Evolutionary conservation across 2,797 vertebrate species (phyloP).

Genomic region (Sebastes baramenuke): DNA sequence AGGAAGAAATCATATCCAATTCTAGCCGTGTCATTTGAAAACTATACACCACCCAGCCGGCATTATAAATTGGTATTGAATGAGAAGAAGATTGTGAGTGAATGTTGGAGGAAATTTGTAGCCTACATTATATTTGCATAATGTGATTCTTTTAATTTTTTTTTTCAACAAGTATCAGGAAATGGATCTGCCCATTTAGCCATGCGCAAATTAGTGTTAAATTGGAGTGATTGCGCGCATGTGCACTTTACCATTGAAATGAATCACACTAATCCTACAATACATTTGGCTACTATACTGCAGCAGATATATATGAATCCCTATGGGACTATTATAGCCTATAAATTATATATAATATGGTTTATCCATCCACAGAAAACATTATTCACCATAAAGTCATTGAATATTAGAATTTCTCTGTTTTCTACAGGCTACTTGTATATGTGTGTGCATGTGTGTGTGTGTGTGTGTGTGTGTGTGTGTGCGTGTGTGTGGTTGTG

Average conservation of each 20-base stretch:
- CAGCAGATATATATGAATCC: constrained; percentile 13
- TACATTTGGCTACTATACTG: background rate
- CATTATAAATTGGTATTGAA: constrained; percentile 44
- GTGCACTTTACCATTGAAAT: constrained; percentile 19
- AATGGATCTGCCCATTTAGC: constrained; percentile 64
- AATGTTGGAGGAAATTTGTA: constrained; percentile 44
- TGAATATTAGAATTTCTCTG: background rate
- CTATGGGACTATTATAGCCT: background rate
- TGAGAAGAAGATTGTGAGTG: background rate
- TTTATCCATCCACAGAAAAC: background rate
- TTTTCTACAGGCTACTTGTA: background rate
- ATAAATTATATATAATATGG: background rate
- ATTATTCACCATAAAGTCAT: background rate
- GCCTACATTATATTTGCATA: constrained; percentile 59
- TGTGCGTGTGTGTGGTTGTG: background rate
- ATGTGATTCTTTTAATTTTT: constrained; percentile 36
- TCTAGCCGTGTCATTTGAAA: constrained; percentile 58
- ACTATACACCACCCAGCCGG: constrained; percentile 28
- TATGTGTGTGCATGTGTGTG: background rate
- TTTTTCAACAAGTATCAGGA: constrained; percentile 51
- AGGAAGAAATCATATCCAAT: constrained; percentile 44
- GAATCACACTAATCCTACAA: constrained; percentile 31
- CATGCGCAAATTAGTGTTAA: constrained; percentile 56
- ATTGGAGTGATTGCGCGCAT: constrained; percentile 44
- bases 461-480: background rate